phyloP scores from a whole-genome alignment of 2,797 vertebrate genomes.

The Catamblyrhynchus diadema region DNA sequence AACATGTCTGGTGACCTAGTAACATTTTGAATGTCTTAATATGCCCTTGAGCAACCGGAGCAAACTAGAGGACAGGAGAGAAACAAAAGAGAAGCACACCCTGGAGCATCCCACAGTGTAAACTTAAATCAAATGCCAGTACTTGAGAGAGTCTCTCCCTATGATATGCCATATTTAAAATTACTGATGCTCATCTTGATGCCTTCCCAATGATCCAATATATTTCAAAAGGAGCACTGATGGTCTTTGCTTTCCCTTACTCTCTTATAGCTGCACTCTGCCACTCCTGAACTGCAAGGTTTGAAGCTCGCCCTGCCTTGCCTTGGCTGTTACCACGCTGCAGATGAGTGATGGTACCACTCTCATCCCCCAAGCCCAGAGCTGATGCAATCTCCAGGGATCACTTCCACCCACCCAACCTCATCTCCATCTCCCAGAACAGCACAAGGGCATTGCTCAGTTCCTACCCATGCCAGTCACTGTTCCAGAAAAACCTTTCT shows the following conservation, averaged over 20 bases:
- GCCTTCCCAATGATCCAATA: background rate
- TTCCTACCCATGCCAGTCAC: background rate
- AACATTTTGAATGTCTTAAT: background rate
- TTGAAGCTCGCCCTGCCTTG: background rate
- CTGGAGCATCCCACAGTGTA: background rate
- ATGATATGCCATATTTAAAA: background rate
- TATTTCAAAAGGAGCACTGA: background rate
- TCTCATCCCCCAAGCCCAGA: background rate
- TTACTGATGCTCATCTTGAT: background rate
- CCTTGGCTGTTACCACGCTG: fast-evolving
- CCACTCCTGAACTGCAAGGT: background rate
- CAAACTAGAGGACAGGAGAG: background rate
- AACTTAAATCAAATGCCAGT: background rate
- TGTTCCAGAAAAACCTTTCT: background rate
- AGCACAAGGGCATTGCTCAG: background rate
- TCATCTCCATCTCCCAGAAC: background rate
- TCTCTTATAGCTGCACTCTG: background rate
- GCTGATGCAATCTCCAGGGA: fast-evolving
- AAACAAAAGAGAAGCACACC: background rate
- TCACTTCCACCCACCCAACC: background rate
- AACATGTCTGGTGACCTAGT: background rate
- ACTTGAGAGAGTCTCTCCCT: background rate
- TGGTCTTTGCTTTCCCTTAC: background rate
- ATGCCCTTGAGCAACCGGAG: background rate
- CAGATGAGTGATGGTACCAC: background rate